Evolutionary conservation across 2,797 vertebrate species (phyloP), one percentile per base, ranked within the genome.

Genomic region (Cirrhinus molitorella): DNA sequence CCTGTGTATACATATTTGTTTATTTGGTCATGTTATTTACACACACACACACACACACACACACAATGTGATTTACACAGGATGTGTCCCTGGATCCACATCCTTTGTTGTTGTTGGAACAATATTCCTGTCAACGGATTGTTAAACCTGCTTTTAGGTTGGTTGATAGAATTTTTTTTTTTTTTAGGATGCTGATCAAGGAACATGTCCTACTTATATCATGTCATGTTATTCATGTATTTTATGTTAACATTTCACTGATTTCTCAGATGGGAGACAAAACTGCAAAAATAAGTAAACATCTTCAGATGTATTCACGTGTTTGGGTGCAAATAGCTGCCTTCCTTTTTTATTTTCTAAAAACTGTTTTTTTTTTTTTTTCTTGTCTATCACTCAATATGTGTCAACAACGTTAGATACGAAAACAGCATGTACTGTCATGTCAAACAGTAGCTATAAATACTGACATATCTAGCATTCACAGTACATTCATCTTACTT

Each of bases 31-130:
- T 11, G 19, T 5, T 49, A 63, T 65, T 65, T 78, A 59, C 73
- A 55, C 49, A 31, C 10, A 37, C 45, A 49, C 68, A n/a, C n/a
- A n/a, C n/a, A 61, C 74, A 57, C 51, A 21, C 7, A 55, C 71
- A 75, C 72, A 40, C 72, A 23, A 1, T 57, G 53, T 17, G 72
- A 57, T 40, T 57, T 40, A 25, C 47, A 75, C 72, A 57, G 53
- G 51, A 17, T 28, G 2, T 55, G 19, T 53, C 4, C n/a, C 7
- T 40, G 40, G 57, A 78, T 47, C 75, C 6, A 65, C 57, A 65
- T n/a, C 3, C 3, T 14, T 34, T 47, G 40, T 65, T 78, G 75
- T 63, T n/a, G 43, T 31, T 78, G 25, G 59, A 78, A 31, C 17
- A 65, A 65, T 34, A 65, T 65, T 49, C 43, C 23, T 2, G 53